phyloP scores from a whole-genome alignment of 2,113 vertebrate genomes.

The Pogonocichla stellata region DNA sequence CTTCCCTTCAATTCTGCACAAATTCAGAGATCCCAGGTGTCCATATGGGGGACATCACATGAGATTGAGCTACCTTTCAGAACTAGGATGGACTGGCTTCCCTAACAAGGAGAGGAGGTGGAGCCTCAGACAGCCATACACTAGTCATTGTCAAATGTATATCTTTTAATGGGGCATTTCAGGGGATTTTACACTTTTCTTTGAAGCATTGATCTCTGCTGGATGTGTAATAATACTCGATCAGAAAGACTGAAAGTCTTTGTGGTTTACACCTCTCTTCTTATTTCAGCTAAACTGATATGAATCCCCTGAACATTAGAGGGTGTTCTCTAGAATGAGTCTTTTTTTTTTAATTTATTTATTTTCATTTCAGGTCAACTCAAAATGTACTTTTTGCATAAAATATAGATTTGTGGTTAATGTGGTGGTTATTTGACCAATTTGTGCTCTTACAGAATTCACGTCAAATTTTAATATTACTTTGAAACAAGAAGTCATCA shows the following conservation, averaged over 20 bases:
- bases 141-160: neutral
- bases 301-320: neutral
- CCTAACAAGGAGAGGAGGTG: neutral
- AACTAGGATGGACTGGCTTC: neutral
- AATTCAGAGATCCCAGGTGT: neutral
- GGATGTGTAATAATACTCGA: constrained; percentile 15
- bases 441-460: neutral
- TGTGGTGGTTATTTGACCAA: neutral
- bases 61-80: neutral
- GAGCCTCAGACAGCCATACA: neutral
- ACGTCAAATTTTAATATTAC: neutral
- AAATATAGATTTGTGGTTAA: neutral
- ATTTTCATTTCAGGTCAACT: neutral
- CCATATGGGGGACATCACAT: neutral
- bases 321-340: neutral
- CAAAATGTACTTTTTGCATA: neutral
- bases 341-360: neutral
- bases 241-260: constrained; percentile 29
- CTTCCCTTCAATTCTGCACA: neutral
- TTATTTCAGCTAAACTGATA: constrained; percentile 2
- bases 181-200: neutral
- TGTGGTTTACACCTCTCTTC: constrained; percentile 10
- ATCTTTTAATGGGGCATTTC: constrained; percentile 15
- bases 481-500: neutral
- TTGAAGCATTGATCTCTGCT: constrained; percentile 26